Evolutionary conservation across 2,797 vertebrate species (phyloP).

Genomic region (Ambastaia sidthimunki): DNA sequence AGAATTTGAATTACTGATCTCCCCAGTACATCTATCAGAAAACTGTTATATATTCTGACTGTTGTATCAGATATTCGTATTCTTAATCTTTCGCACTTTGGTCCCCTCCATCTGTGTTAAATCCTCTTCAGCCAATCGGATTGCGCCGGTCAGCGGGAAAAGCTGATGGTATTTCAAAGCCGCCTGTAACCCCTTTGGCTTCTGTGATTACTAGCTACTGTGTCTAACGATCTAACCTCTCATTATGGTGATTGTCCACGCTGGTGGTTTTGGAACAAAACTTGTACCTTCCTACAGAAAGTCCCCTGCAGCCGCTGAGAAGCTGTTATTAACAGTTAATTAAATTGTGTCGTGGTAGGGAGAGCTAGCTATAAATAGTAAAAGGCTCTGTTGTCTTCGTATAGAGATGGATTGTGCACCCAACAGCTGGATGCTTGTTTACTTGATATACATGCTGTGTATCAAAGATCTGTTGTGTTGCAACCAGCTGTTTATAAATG

Average conservation of each 20-base stretch:
- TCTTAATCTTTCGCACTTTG: conserved; percentile 41
- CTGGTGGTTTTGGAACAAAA: neutral
- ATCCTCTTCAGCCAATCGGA: conserved; percentile 38
- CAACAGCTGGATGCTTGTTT: neutral
- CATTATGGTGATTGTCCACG: conserved; percentile 19
- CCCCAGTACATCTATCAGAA: neutral
- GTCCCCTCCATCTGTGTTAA: conserved; percentile 38
- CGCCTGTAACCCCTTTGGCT: neutral
- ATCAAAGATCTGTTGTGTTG: neutral
- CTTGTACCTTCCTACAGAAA: neutral
- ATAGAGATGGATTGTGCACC: conserved; percentile 41
- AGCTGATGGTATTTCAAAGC: conserved; percentile 20
- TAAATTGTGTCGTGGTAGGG: conserved; percentile 13
- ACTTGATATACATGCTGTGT: neutral
- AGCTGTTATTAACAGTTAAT: conserved; percentile 32
- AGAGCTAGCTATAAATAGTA: conserved; percentile 35
- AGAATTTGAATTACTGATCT: neutral
- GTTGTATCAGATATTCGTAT: conserved; percentile 10
- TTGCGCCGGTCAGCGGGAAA: neutral
- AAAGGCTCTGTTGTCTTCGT: conserved; percentile 39
- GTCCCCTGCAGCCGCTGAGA: neutral
- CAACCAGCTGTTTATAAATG: too few relatives aligned
- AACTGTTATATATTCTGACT: neutral
- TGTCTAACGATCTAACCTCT: conserved; percentile 9
- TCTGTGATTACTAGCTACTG: conserved; percentile 32